A percentile compares a stretch with the other conserved stretches of the same genome.
phyloP scores from a whole-genome alignment of 2,113 vertebrate genomes.

The Tichodroma muraria region DNA sequence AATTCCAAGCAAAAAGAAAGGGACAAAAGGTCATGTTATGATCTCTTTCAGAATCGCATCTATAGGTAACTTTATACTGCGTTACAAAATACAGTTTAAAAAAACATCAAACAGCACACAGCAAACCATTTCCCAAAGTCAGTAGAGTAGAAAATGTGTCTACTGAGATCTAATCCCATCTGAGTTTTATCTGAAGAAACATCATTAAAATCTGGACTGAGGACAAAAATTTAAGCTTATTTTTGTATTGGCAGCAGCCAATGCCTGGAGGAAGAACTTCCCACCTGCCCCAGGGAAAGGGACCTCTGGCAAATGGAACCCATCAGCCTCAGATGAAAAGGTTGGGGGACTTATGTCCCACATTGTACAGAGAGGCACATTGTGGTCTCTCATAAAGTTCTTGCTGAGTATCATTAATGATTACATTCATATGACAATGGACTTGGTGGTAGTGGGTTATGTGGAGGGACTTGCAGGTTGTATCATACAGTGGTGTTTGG shows the following conservation, averaged over 20 bases:
- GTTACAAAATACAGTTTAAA: not conserved
- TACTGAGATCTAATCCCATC: not conserved
- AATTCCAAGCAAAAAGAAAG: not conserved
- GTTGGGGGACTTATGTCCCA: accelerated
- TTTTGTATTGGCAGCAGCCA: not conserved
- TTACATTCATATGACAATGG: not conserved
- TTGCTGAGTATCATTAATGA: not conserved
- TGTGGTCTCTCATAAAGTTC: not conserved
- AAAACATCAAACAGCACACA: not conserved
- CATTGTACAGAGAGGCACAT: not conserved
- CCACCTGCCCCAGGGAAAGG: not conserved
- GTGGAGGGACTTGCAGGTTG: not conserved
- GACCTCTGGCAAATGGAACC: not conserved
- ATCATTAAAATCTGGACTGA: not conserved
- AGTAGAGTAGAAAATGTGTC: not conserved
- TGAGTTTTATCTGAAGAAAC: not conserved
- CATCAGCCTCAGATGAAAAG: not conserved
- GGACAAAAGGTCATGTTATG: not conserved
- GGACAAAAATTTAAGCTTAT: not conserved
- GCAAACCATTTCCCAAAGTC: not conserved
- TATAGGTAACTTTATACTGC: not conserved
- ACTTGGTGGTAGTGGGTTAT: not conserved
- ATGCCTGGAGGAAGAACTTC: not conserved
- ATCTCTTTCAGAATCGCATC: not conserved
- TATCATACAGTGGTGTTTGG: not conserved